Conservation (phyloP, 2,888 invertebrate genomes). For the Lycocerus yunnanus region DNA sequence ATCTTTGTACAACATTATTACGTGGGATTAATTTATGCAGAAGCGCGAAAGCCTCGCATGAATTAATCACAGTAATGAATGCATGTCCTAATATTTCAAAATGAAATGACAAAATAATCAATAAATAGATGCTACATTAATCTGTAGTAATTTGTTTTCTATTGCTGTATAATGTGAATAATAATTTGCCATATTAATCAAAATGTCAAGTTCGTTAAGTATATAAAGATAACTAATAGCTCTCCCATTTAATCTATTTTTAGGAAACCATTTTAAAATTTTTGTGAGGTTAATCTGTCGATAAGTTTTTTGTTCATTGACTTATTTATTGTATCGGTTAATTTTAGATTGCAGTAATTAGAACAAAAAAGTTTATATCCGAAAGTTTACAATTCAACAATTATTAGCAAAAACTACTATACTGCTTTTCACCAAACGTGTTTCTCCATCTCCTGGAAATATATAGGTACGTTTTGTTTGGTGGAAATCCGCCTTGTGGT, state of each 20-base stretch:
- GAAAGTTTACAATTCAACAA: too few species aligned
- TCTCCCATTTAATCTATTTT: not conserved
- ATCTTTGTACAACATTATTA: not conserved
- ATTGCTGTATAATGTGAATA: conserved; percentile 10
- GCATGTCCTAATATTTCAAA: not conserved
- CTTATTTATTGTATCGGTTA: not conserved
- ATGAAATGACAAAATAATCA: conserved; percentile 8
- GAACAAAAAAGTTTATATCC: too few species aligned
- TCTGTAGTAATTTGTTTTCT: conserved; percentile 14
- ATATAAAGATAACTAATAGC: not conserved
- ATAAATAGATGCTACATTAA: conserved; percentile 14
- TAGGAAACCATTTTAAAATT: not conserved
- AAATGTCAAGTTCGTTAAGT: conserved; percentile 6
- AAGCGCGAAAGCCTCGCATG: not conserved
- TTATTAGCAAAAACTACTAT: too few species aligned
- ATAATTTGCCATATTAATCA: conserved; percentile 12
- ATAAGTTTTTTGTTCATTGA: not conserved
- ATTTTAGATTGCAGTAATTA: not conserved
- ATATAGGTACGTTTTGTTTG: too few species aligned
- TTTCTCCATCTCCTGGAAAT: too few species aligned
- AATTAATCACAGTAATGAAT: not conserved
- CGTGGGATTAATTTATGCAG: not conserved
- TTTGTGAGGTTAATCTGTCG: not conserved
- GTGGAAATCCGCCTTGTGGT: too few species aligned
- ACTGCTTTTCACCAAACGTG: too few species aligned